Evolutionary conservation across 2,797 vertebrate genomes (phyloP), one percentile per base, ranked within the genome.

Genomic region (Mastacembelus armatus): DNA sequence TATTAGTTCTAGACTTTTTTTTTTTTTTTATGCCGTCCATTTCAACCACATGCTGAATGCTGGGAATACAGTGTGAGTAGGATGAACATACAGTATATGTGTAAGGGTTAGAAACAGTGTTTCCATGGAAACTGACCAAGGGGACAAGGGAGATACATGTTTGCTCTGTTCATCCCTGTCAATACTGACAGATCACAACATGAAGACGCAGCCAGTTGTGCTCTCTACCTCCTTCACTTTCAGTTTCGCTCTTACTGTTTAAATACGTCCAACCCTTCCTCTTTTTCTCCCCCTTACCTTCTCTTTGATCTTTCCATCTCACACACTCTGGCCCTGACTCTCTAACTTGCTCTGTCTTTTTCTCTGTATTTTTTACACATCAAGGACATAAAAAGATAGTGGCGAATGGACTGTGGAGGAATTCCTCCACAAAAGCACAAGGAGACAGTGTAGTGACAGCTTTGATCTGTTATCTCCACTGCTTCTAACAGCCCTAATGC

Each of bases 91-190:
- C 56, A 58, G 66, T 76, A 51, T 45, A 68, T 70, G 77, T 79
- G 70, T 72, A 78, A 51, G 74, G 70, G 61, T 88, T 47, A 87
- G 82, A 86, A 74, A 79, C 55, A 58, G 74, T 0, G 88, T 92
- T 91, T 85, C 91, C 88, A 92, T 91, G 89, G 89, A 85, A 88
- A 92, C 86, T 89, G 86, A 89, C 86, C 78, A 38, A 71, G 72
- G 85, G 85, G 81, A 89, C 79, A 69, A 57, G 38, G 55, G 58
- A 78, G 78, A 88, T 81, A 84, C 74, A 74, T 68, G 83, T 88
- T 92, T 87, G 85, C 86, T 74, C 73, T 47, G 57, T 77, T 91
- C 85, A 73, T 80, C 62, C 60, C 82, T 50, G 82, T 91, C 84
- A 90, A 72, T 51, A 68, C 77, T 88, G 88, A 91, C 85, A 85